phyloP scores from a whole-genome alignment of 2,113 vertebrate species.

The Vulpes vulpes region DNA sequence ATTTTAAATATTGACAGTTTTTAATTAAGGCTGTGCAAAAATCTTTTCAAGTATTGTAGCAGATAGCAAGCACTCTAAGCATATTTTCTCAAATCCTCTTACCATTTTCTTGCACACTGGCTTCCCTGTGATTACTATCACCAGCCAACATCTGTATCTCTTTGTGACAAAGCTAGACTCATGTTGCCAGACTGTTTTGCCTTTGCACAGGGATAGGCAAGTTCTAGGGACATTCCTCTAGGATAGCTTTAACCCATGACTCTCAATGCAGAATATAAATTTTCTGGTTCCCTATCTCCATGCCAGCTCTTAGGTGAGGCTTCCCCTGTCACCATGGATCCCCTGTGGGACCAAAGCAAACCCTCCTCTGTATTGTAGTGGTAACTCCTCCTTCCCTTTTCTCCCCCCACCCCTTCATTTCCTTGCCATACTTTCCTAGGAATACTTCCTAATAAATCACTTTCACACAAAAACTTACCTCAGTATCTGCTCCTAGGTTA shows the following conservation, averaged over 20 bases:
- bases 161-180: background rate
- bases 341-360: background rate
- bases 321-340: background rate
- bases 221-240: background rate
- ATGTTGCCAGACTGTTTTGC: background rate
- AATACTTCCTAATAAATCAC: background rate
- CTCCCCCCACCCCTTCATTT: background rate
- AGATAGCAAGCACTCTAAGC: background rate
- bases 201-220: background rate
- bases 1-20: background rate
- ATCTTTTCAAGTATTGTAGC: background rate
- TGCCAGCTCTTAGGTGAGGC: background rate
- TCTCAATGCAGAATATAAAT: background rate
- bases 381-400: background rate
- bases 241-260: background rate
- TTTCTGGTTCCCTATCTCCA: background rate
- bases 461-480: background rate
- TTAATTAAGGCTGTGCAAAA: background rate
- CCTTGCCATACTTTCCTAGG: background rate
- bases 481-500: background rate
- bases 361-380: background rate
- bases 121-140: background rate
- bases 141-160: background rate
- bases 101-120: background rate
- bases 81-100: background rate